These are phyloP conservation scores for Arge pagana DNA, from an alignment of 2,888 invertebrate species.

Conservation along the genomic window DNA sequence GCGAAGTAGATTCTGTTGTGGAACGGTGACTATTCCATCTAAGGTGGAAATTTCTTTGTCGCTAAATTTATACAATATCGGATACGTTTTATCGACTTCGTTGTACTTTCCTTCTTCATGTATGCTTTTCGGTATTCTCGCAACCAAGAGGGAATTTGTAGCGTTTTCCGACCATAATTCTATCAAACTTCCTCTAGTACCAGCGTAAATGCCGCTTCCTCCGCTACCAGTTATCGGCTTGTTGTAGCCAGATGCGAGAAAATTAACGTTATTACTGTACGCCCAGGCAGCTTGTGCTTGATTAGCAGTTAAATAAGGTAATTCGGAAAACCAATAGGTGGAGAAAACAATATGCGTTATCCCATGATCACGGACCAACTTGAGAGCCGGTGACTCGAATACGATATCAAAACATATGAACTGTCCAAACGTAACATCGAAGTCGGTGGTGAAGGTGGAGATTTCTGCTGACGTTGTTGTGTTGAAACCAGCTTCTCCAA, in stretches of 20 bases:
- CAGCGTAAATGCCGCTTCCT: conserved; percentile 78
- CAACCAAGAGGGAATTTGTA: conserved; percentile 57
- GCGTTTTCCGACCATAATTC: conserved; percentile 60
- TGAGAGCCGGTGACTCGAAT: conserved; percentile 65
- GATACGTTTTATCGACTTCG: not conserved
- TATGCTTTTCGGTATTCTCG: conserved; percentile 60
- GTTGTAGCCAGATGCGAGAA: conserved; percentile 75
- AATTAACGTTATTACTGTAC: conserved; percentile 68
- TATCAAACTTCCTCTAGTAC: conserved; percentile 59
- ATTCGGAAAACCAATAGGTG: conserved; percentile 81
- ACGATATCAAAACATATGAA: conserved; percentile 85
- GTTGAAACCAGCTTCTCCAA: conserved; percentile 58
- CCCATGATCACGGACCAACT: conserved; percentile 59
- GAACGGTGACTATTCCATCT: not conserved
- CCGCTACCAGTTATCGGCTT: conserved; percentile 65
- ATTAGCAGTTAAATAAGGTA: conserved; percentile 76
- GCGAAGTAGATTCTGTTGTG: not conserved
- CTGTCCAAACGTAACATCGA: conserved; percentile 79
- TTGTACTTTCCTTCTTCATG: conserved; percentile 54
- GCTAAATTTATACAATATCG: conserved; percentile 7
- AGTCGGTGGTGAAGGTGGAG: conserved; percentile 73
- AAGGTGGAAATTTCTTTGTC: conserved; percentile 15
- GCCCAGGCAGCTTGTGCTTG: conserved; percentile 76
- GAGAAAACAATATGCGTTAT: conserved; percentile 70
- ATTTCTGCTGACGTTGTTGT: conserved; percentile 62